phyloP scores from a whole-genome alignment of 2,888 invertebrate genomes.

The Chloroclysta siterata region DNA sequence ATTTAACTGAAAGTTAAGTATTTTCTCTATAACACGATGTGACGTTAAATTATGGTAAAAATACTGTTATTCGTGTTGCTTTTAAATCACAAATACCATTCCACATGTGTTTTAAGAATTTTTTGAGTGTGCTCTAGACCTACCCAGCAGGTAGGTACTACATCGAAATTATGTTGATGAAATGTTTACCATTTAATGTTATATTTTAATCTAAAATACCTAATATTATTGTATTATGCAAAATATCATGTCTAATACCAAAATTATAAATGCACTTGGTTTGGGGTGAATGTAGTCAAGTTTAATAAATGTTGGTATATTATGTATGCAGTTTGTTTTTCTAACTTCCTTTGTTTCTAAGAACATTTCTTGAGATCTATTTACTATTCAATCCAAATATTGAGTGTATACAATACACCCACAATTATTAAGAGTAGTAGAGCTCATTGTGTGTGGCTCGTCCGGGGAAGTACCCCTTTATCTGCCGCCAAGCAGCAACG shows the following conservation, averaged over 20 bases:
- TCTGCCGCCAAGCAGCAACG: too few species aligned
- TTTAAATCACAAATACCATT: constrained; percentile 28
- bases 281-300: constrained; percentile 79
- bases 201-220: constrained; percentile 8
- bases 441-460: too few species aligned
- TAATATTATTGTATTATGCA: constrained; percentile 7
- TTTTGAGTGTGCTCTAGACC: constrained; percentile 7
- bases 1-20: constrained; percentile 24
- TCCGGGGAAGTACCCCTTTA: too few species aligned
- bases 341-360: neutral
- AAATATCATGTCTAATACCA: constrained; percentile 22
- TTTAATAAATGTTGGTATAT: constrained; percentile 72
- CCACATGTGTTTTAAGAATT: constrained; percentile 21
- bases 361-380: too few species aligned
- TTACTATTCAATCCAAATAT: too few species aligned
- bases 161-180: constrained; percentile 24
- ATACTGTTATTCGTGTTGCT: constrained; percentile 20
- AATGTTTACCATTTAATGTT: constrained; percentile 1
- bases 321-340: constrained; percentile 41
- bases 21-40: constrained; percentile 23
- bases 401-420: too few species aligned
- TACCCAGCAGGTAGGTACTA: neutral
- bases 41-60: constrained; percentile 19
- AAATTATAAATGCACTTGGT: constrained; percentile 72
- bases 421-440: too few species aligned